Conservation (phyloP, 2,797 vertebrate genomes). For the Mormyrus proboscirostris region DNA sequence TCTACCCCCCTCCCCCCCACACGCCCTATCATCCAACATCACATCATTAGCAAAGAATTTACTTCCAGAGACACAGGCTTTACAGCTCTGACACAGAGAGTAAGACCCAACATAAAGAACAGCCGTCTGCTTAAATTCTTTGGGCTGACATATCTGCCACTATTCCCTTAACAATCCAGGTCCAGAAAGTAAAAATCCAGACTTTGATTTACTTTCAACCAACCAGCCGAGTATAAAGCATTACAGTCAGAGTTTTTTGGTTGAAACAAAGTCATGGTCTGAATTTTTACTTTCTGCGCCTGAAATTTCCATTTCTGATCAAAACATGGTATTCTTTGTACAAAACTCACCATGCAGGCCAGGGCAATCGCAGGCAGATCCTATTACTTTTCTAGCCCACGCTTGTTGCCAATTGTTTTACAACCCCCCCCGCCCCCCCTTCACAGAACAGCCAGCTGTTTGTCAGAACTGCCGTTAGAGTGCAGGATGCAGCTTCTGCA, state of each 20-base stretch:
- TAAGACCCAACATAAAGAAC: not conserved
- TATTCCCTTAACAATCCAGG: not conserved
- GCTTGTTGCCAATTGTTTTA: not conserved
- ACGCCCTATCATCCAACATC: not conserved
- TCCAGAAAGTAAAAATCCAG: not conserved
- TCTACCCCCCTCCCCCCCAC: constrained; percentile 4
- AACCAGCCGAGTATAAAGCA: not conserved
- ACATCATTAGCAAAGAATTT: constrained; percentile 28
- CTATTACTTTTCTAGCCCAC: not conserved
- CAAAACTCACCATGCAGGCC: not conserved
- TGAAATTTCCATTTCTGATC: not conserved
- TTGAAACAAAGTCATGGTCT: not conserved
- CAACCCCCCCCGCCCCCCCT: not conserved
- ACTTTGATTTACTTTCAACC: not conserved
- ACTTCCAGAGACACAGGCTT: constrained; percentile 35
- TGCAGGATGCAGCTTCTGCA: not conserved
- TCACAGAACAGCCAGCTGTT: not conserved
- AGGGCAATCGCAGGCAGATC: not conserved
- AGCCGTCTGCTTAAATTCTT: not conserved
- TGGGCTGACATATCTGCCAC: not conserved
- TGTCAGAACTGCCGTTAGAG: not conserved
- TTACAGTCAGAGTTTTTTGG: not conserved
- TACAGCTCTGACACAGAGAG: not conserved
- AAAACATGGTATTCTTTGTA: not conserved
- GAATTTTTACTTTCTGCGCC: not conserved